Base-by-base conservation (phyloP, 2,888 invertebrate species). In the Hermaeophaga mercurialis region DNA sequence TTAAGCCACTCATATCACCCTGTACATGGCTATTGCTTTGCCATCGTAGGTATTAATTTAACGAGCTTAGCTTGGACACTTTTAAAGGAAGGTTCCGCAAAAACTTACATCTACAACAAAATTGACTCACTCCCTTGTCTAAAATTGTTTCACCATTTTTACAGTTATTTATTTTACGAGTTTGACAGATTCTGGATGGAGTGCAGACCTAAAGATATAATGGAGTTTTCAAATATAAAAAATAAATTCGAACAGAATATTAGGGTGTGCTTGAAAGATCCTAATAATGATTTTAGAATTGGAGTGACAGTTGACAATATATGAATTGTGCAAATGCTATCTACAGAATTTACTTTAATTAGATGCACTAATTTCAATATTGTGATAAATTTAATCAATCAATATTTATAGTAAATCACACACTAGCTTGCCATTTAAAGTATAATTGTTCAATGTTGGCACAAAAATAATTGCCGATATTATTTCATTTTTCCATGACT, bases 121-220 rank as follows among this genome's bases (percentile, higher is more conserved):
- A 85, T 85, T 44, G 85, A 84, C 70, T 80, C 83, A 54, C 75
- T 88, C 50, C 87, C 90, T 8, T 82, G 80, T 24, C 75, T 92
- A 45, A 81, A 84, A 73, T 82, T 91, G 73, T 98, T 97, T 78
- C 94, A 98, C 78, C 90, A 88, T 73, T 89, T 97, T 71, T 97
- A 96, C 79, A 91, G 94, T 78, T 94, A 93, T 75, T 80, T 97
- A 47, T 94, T 96, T 77, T 91, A 89, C 73, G 92, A 96, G 73
- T 98, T 98, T 80, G 95, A 96, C 79, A 88, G 89, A 69, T 90
- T 92, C 78, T 98, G 98, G 98, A 85, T 95, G 65, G 85, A 89
- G 62, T 90, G 92, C 15, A 92, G 94, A 71, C 97, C 98, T 0
- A 85, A 84, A 64, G 91, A 93, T 74, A 94, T 98, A 62, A 98